Percentiles rank a stretch among this genome's conserved stretches.
Evolutionary conservation across 2,888 invertebrate species (phyloP).

Genomic region (Deilephila elpenor): DNA sequence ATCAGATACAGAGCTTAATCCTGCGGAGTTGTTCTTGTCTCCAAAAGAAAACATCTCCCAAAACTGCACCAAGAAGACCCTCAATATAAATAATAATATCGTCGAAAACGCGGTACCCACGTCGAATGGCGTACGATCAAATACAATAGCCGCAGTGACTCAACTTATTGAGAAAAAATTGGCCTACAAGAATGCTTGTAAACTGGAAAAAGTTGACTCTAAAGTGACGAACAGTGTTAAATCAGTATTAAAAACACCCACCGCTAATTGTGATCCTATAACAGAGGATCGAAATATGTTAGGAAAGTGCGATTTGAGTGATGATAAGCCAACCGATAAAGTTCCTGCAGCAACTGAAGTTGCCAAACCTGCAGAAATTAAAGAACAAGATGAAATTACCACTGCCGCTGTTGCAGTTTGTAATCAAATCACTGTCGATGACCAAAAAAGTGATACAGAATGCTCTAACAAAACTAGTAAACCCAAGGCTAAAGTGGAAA

Average conservation of each 20-base stretch:
- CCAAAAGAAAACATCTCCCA: slow-evolving; percentile 69
- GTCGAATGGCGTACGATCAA: slow-evolving; percentile 64
- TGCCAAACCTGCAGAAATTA: slow-evolving; percentile 37
- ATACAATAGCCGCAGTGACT: slow-evolving; percentile 72
- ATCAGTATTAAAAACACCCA: slow-evolving; percentile 75
- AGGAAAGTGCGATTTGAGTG: slow-evolving; percentile 45
- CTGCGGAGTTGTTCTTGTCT: slow-evolving; percentile 77
- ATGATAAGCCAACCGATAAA: slow-evolving; percentile 47
- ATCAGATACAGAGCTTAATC: slow-evolving; percentile 71
- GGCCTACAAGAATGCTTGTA: slow-evolving; percentile 70
- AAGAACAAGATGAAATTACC: slow-evolving; percentile 43
- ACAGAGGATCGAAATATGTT: slow-evolving; percentile 54
- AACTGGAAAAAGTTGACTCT: slow-evolving; percentile 72
- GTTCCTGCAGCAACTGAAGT: slow-evolving; percentile 40
- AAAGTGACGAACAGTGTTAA: slow-evolving; percentile 71
- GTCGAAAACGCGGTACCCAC: slow-evolving; percentile 66
- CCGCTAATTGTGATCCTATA: slow-evolving; percentile 56
- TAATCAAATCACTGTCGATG: slow-evolving; percentile 9
- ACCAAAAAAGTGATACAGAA: slow-evolving; percentile 7
- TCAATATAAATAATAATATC: slow-evolving; percentile 80
- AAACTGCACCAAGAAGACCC: slow-evolving; percentile 71
- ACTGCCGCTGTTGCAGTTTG: slow-evolving; percentile 33
- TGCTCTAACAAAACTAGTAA: neutral
- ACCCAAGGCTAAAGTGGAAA: neutral
- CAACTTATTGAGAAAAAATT: slow-evolving; percentile 75